A percentile compares a stretch with the other conserved stretches of the same genome.
Evolutionary conservation across 2,888 invertebrate genomes (phyloP).

Genomic region (Allolobophora icterica): DNA sequence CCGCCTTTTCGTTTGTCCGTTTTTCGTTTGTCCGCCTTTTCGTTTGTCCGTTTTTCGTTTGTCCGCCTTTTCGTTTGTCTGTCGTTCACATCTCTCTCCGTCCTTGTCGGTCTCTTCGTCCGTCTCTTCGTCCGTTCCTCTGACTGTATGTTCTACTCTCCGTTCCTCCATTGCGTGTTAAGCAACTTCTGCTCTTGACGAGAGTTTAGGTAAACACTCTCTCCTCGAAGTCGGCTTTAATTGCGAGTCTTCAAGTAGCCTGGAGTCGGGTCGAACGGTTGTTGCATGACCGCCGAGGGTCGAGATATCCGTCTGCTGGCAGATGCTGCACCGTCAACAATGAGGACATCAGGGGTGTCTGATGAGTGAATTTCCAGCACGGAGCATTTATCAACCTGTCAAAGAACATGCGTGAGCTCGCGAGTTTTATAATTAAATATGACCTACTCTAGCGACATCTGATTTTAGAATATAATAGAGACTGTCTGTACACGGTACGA

Average conservation of each 20-base stretch:
- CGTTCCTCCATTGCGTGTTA: neutral
- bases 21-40: too few relatives aligned
- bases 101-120: too few relatives aligned
- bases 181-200: neutral
- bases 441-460: too few relatives aligned
- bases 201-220: neutral
- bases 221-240: neutral
- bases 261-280: neutral
- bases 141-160: too few relatives aligned
- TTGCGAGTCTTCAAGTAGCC: neutral
- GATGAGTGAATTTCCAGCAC: neutral
- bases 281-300: neutral
- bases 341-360: neutral
- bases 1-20: neutral
- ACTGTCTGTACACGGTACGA: too few relatives aligned
- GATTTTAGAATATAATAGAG: too few relatives aligned
- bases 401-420: neutral
- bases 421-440: too few relatives aligned
- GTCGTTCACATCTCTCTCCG: too few relatives aligned
- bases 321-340: neutral
- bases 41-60: too few relatives aligned
- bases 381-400: neutral
- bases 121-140: too few relatives aligned
- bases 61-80: too few relatives aligned
- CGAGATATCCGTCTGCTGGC: neutral